Evolutionary conservation across 1,140 invertebrate genomes (phyloP), one percentile per base, ranked within the genome.

Genomic region (Andricus grossulariae): DNA sequence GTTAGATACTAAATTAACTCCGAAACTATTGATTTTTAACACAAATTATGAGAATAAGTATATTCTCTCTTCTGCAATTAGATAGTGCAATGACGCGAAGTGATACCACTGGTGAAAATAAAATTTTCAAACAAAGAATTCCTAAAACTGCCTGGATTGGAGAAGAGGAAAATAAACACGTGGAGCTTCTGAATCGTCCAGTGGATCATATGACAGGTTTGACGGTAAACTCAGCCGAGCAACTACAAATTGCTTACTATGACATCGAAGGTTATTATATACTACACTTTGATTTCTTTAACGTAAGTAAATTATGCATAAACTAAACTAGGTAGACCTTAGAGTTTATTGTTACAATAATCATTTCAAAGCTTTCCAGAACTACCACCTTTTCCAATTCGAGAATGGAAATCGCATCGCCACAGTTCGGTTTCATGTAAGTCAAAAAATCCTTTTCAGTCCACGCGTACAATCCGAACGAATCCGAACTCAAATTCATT

Each of bases 251-350:
- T 71, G 98, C 98, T 74, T 99, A 99, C 92, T 99, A 99, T 91
- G 99, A 98, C 19, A 97, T 99, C 83, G 98, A 98, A n/a, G 98
- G 98, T 0, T 98, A 99, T 91, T 99, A 99, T 90, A 98, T 99
- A 87, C 98, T 98, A 16, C 99, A 99, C 91, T 99, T 96, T 92
- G 99, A 99, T 92, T 99, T 98, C 91, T 97, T 97, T 0, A 93
- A 96, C 90, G 95, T 97, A 90, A 92, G 91, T 88, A 50, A 72
- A 21, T 51, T 11, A 72, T 16, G 45, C 39, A 51, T 54, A 75
- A 78, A 12, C 72, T 74, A 73, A 12, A 19, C 75, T 72, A 73
- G 72, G 71, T 74, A 72, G 70, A 76, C 66, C 76, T 82, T 79
- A 81, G 75, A 78, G 75, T 25, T 80, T 50, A 71, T 83, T 79